Base-by-base conservation (phyloP, 1,140 invertebrate genomes). In the Caenorhabditis inopinata region DNA sequence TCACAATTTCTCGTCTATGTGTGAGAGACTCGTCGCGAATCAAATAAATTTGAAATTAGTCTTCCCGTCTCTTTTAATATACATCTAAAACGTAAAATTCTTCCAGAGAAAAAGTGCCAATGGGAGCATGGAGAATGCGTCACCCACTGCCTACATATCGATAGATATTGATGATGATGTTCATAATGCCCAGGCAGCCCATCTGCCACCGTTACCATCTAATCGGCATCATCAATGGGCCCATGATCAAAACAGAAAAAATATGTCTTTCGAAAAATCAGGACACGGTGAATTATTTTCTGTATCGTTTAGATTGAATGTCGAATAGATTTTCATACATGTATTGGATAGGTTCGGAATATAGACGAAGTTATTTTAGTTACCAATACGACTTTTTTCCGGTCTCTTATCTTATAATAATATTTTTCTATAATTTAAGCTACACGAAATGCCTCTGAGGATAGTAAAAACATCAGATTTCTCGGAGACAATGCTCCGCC, bases 41-140 rank as follows among this genome's bases (percentile, higher is more conserved):
- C 29, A 5, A 68, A 68, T 68, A 29, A 68, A 68, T 38, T 68
- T 12, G 58, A 29, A 68, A 68, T 68, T 68, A 68, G 58, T 68
- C 58, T 68, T 38, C n/a, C n/a, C n/a, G n/a, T n/a, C 32, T 42
- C n/a, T 18, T 68, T 25, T 27, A 42, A 9, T 18, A 11, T 68
- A 2, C 58, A 35, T 9, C 3, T 58, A 14, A 42, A 5, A 42
- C 14, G 38, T 14, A 7, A 42, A n/a, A 42, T 42, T 42, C 14
- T 42, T 42, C 14, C 38, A 42, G 38, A 42, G 6, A 42, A 42
- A 42, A 42, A 5, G 27, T 3, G 9, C 58, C 25, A 68, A 68
- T 68, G 58, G 58, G 25, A 68, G 58, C 32, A 68, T 68, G 58
- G 58, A 68, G 32, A 27, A 68, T 68, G 58, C 32, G 32, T 29